Evolutionary conservation across 2,113 vertebrate genomes (phyloP).

Genomic region (Antidorcas marsupialis): DNA sequence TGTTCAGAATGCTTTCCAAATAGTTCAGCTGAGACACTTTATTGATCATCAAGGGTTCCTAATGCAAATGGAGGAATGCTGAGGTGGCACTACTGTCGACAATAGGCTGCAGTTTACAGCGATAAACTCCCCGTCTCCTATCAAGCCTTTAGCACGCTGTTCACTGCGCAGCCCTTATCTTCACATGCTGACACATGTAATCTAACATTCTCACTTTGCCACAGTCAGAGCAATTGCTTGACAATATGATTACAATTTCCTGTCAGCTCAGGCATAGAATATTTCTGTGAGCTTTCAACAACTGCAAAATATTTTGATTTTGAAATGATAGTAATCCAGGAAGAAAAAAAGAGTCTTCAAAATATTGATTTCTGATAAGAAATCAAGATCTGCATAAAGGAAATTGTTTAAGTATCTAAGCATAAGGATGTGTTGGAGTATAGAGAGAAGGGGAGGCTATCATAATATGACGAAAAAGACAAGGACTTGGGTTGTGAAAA

Average conservation of each 20-base stretch:
- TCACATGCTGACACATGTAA: conserved; percentile 80
- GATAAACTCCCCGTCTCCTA: conserved; percentile 71
- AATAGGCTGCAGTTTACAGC: conserved; percentile 45
- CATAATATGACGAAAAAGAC: neutral
- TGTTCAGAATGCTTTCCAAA: conserved; percentile 59
- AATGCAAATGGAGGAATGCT: conserved; percentile 74
- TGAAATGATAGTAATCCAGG: conserved; percentile 75
- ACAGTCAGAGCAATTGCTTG: conserved; percentile 78
- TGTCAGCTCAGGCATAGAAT: conserved; percentile 78
- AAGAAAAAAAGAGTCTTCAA: conserved; percentile 66
- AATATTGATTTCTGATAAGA: conserved; percentile 79
- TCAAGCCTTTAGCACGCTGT: conserved; percentile 70
- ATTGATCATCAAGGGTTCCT: conserved; percentile 74
- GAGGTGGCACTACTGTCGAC: conserved; percentile 72
- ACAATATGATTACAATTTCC: conserved; percentile 84
- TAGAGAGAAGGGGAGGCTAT: neutral
- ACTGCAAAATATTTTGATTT: conserved; percentile 83
- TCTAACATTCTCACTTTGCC: conserved; percentile 81
- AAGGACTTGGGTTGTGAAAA: neutral
- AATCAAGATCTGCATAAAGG: conserved; percentile 61
- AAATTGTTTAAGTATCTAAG: conserved; percentile 44
- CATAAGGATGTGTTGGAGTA: neutral
- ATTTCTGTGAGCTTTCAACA: conserved; percentile 78
- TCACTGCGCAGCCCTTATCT: conserved; percentile 75
- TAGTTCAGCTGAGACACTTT: conserved; percentile 67